Conservation (phyloP, 1,140 invertebrate species). For the Vollenhovia emeryi region DNA sequence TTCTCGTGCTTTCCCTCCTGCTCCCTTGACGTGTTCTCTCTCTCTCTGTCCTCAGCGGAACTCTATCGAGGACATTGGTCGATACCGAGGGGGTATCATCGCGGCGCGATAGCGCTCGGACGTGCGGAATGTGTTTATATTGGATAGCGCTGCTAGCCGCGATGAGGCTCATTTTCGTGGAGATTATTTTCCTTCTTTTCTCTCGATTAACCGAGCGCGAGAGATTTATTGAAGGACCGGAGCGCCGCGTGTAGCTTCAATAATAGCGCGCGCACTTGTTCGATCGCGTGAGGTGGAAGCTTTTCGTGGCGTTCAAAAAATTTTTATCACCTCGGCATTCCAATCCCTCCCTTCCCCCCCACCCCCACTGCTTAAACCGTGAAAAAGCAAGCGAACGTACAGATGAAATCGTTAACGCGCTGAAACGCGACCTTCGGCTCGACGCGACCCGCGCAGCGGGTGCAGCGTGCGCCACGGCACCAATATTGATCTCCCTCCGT, state of each 20-base stretch:
- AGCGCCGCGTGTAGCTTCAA: background rate
- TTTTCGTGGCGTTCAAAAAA: background rate
- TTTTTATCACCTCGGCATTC: background rate
- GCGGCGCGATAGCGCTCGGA: slow-evolving; percentile 64
- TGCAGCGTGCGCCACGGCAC: background rate
- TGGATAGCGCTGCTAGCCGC: slow-evolving; percentile 35
- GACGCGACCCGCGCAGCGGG: background rate
- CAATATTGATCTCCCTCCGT: slow-evolving; percentile 38
- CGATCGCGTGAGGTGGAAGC: background rate
- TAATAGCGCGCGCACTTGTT: background rate
- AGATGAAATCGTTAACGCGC: background rate
- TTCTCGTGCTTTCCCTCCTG: background rate
- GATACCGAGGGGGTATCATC: slow-evolving; percentile 60
- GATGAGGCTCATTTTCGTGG: slow-evolving; percentile 17
- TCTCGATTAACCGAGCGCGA: slow-evolving; percentile 39
- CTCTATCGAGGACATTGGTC: slow-evolving; percentile 49
- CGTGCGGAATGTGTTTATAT: slow-evolving; percentile 61
- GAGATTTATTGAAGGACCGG: slow-evolving; percentile 5
- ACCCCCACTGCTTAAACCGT: too few species aligned
- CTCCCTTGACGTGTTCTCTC: background rate
- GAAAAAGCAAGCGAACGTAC: background rate
- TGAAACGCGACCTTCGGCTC: background rate
- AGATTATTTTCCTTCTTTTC: slow-evolving; percentile 7
- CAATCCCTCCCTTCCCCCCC: background rate
- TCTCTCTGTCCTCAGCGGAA: slow-evolving; percentile 71